Percentiles rank a stretch among this genome's conserved stretches.
Conservation (phyloP, 2,888 invertebrate genomes). For the Coelopa pilipes region DNA sequence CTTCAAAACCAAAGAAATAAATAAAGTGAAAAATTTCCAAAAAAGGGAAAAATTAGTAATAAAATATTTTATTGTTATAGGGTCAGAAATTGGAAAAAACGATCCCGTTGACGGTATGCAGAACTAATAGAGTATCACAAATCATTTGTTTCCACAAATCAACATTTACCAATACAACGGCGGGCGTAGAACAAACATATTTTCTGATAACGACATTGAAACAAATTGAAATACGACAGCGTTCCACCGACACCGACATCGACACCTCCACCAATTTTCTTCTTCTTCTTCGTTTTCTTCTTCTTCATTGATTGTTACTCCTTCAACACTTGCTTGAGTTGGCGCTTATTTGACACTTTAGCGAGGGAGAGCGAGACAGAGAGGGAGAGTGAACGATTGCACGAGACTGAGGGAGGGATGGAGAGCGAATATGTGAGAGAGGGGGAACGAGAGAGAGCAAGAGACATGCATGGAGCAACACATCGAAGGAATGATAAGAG, state of each 20-base stretch:
- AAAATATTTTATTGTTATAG: too few species aligned
- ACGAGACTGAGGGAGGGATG: neutral
- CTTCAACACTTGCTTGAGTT: neutral
- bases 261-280: constrained; percentile 22
- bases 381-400: neutral
- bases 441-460: neutral
- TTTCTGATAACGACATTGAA: constrained; percentile 46
- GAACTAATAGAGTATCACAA: constrained; percentile 32
- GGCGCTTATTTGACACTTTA: neutral
- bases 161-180: constrained; percentile 16
- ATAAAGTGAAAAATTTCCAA: too few species aligned
- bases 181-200: constrained; percentile 22
- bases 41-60: too few species aligned
- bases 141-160: constrained; percentile 31
- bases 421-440: neutral
- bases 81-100: too few species aligned
- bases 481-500: constrained; percentile 30
- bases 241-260: neutral
- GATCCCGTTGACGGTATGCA: constrained; percentile 1
- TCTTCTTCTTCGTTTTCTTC: constrained; percentile 4
- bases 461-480: neutral
- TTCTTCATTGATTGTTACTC: constrained; percentile 5
- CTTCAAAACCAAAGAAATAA: too few species aligned
- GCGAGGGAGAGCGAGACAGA: constrained; percentile 3
- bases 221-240: constrained; percentile 39